phyloP scores from a whole-genome alignment of 2,888 invertebrate species.

The Harmothoe impar region DNA sequence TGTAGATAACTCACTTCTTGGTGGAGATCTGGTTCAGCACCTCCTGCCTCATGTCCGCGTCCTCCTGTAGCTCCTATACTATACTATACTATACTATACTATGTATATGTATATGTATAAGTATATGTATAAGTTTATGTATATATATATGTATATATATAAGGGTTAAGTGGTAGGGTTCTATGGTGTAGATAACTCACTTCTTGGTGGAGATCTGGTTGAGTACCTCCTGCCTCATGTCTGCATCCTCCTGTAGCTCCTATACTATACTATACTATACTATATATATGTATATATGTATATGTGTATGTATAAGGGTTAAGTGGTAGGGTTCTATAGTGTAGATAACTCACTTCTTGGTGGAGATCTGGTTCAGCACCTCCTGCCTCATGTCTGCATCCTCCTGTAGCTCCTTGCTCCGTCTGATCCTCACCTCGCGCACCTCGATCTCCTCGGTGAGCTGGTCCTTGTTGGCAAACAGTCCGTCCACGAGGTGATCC shows the following conservation, averaged over 20 bases:
- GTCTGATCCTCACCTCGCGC: conserved; percentile 74
- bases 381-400: conserved; percentile 73
- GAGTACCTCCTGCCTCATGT: conserved; percentile 93
- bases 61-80: conserved; percentile 73
- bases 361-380: conserved; percentile 74
- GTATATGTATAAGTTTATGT: too few relatives aligned
- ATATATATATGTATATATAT: too few relatives aligned
- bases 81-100: too few relatives aligned
- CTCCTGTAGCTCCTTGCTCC: conserved; percentile 72
- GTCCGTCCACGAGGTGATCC: conserved; percentile 89
- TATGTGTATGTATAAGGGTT: too few relatives aligned
- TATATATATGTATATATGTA: too few relatives aligned
- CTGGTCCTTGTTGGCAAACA: conserved; percentile 88
- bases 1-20: conserved; percentile 72
- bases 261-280: too few relatives aligned
- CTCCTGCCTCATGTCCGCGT: conserved; percentile 73
- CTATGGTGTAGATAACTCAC: conserved; percentile 89
- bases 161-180: too few relatives aligned
- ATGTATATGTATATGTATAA: too few relatives aligned
- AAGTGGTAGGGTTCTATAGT: too few relatives aligned
- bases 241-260: conserved; percentile 92
- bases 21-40: conserved; percentile 74
- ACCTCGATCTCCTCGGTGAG: conserved; percentile 78
- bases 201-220: conserved; percentile 90
- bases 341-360: conserved; percentile 72